phyloP scores from a whole-genome alignment of 2,888 invertebrate genomes.

The Campoplex capitator region DNA sequence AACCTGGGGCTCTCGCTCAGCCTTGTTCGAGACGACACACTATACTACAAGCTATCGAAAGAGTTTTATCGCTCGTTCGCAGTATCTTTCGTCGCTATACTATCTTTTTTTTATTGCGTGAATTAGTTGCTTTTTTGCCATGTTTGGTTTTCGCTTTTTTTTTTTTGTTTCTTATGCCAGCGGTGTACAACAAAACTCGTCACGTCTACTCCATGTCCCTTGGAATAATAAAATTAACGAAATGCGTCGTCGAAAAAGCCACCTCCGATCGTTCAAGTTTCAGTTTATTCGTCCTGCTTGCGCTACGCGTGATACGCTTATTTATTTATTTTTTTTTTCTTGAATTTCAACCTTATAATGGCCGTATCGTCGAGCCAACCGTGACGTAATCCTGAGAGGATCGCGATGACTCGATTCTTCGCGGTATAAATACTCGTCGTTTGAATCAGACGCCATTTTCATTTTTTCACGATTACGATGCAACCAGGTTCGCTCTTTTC shows the following conservation, averaged over 20 bases:
- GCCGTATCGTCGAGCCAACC: not conserved
- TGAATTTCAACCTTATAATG: not conserved
- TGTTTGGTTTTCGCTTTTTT: not conserved
- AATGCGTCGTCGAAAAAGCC: not conserved
- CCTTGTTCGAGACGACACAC: slow-evolving; percentile 57
- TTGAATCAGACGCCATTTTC: not conserved
- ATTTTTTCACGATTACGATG: not conserved
- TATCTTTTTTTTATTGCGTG: slow-evolving; percentile 6
- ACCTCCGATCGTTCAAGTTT: not conserved
- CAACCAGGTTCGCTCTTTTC: not conserved
- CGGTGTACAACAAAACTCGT: not conserved
- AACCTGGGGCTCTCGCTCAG: slow-evolving; percentile 39
- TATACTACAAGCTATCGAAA: slow-evolving; percentile 48
- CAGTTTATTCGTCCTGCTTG: not conserved
- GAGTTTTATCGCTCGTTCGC: slow-evolving; percentile 64
- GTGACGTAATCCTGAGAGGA: not conserved
- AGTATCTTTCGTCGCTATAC: slow-evolving; percentile 34
- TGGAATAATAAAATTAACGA: not conserved
- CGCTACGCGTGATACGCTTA: not conserved
- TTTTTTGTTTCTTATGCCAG: not conserved
- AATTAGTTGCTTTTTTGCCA: slow-evolving; percentile 12
- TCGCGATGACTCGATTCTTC: not conserved
- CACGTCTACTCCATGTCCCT: not conserved
- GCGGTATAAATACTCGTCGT: not conserved
- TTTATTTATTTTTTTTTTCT: not conserved